A percentile compares a stretch with the other conserved stretches of the same genome.
These are phyloP conservation scores for Dynastes grantii DNA, from an alignment of 2,888 invertebrate genomes.

Conservation along the genomic window DNA sequence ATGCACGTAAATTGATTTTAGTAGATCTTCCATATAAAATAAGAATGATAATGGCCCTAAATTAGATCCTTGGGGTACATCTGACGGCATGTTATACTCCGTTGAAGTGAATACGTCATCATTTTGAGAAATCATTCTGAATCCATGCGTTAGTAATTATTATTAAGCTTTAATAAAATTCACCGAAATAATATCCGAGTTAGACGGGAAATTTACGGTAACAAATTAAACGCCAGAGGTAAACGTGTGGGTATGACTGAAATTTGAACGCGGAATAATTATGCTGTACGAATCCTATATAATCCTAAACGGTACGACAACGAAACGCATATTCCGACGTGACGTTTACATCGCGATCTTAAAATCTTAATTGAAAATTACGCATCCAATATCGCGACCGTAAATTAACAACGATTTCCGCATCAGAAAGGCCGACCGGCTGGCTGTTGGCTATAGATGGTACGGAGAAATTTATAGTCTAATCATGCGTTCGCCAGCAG, in stretches of 20 bases:
- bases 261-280: not conserved
- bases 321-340: slow-evolving; percentile 22
- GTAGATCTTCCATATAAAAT: too few species aligned
- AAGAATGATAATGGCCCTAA: too few species aligned
- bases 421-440: slow-evolving; percentile 33
- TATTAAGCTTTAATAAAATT: not conserved
- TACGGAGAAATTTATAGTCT: slow-evolving; percentile 35
- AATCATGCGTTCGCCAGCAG: slow-evolving; percentile 39
- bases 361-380: slow-evolving; percentile 48
- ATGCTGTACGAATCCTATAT: slow-evolving; percentile 14
- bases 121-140: too few species aligned
- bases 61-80: too few species aligned
- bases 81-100: too few species aligned
- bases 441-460: slow-evolving; percentile 1
- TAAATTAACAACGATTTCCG: slow-evolving; percentile 46
- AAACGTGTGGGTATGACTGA: not conserved
- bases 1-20: too few species aligned
- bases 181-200: not conserved
- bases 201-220: not conserved
- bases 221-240: not conserved
- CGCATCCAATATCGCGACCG: slow-evolving; percentile 43
- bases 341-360: slow-evolving; percentile 43
- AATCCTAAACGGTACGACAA: slow-evolving; percentile 6
- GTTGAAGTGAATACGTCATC: too few species aligned
- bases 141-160: too few species aligned